Percentiles rank a stretch among this genome's conserved stretches.
These are phyloP conservation scores for Akabosia matsudoensis DNA, from an alignment of 1,140 invertebrate species.

Conservation along the genomic window DNA sequence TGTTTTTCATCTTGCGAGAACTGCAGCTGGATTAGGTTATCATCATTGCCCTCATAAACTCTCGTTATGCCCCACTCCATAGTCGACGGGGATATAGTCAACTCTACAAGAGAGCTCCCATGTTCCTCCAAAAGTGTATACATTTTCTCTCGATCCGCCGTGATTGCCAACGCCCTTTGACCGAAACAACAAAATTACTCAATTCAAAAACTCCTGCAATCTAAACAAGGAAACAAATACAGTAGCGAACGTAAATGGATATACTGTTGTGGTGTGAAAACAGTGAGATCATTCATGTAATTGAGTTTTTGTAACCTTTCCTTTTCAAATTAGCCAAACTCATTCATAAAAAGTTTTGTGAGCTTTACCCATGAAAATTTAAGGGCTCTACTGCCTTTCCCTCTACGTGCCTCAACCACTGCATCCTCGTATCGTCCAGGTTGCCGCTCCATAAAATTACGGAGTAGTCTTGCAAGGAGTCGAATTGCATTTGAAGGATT, in stretches of 20 bases:
- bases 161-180: neutral
- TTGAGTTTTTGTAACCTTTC: neutral
- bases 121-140: neutral
- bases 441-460: constrained; percentile 75
- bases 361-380: constrained; percentile 67
- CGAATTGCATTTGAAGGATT: constrained; percentile 66
- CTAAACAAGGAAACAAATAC: no score
- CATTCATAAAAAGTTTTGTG: constrained; percentile 1
- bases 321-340: neutral
- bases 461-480: constrained; percentile 65
- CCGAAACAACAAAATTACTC: neutral
- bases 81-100: neutral
- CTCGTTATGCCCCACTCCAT: constrained; percentile 52
- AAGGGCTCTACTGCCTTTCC: constrained; percentile 62
- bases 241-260: no score
- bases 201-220: no score
- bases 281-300: neutral
- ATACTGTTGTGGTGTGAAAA: neutral
- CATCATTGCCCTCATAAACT: constrained; percentile 53
- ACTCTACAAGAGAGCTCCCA: neutral
- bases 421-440: constrained; percentile 68
- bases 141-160: neutral
- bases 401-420: constrained; percentile 61
- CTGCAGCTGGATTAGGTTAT: constrained; percentile 53
- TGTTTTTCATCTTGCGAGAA: constrained; percentile 55